These are phyloP conservation scores for Simalia tracyae DNA, from an alignment of 2,797 vertebrate genomes.

Conservation along the genomic window DNA sequence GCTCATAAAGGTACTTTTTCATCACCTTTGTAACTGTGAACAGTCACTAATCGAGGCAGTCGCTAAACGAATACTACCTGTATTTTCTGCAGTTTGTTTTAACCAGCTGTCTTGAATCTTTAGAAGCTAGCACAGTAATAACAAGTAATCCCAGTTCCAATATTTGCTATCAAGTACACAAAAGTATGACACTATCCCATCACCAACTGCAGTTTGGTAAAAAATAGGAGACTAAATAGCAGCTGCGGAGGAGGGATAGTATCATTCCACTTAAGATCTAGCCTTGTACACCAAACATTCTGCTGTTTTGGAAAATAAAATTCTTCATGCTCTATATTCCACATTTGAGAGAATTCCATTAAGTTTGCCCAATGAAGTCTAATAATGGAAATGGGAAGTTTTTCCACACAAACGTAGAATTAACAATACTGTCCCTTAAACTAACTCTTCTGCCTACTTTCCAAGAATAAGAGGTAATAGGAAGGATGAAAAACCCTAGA, in stretches of 20 bases:
- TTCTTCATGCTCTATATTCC: not conserved
- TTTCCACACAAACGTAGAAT: too few relatives aligned
- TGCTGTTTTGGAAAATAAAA: not conserved
- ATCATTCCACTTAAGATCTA: not conserved
- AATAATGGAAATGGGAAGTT: not conserved
- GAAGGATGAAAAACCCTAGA: not conserved
- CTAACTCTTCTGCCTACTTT: not conserved
- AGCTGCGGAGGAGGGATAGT: not conserved
- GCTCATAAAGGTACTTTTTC: not conserved
- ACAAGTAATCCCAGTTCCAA: not conserved
- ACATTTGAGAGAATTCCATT: not conserved
- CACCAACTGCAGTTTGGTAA: not conserved
- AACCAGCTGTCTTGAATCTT: not conserved
- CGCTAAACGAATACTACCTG: not conserved
- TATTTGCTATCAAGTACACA: not conserved
- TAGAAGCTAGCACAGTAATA: not conserved
- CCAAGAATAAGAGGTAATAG: not conserved
- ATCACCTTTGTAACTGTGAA: not conserved
- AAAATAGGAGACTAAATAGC: not conserved
- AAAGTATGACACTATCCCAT: not conserved
- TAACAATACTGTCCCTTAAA: not conserved
- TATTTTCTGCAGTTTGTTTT: not conserved
- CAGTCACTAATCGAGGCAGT: not conserved
- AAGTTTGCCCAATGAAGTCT: not conserved
- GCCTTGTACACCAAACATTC: not conserved